Evolutionary conservation across 2,113 vertebrate genomes (phyloP).

Genomic region (Sander vitreus): DNA sequence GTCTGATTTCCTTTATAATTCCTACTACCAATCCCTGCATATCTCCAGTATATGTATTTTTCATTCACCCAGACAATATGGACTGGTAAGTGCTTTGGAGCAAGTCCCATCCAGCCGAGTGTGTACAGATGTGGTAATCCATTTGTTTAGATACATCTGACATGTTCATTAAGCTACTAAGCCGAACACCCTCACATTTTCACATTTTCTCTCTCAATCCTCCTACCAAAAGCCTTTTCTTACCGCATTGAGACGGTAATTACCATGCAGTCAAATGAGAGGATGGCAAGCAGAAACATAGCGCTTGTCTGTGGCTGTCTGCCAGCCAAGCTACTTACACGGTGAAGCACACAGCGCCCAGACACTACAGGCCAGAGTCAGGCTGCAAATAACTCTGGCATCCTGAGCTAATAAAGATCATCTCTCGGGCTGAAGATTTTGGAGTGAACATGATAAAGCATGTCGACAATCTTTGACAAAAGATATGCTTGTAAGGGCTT

Average conservation of each 20-base stretch:
- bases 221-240: slow-evolving; percentile 73
- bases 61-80: slow-evolving; percentile 23
- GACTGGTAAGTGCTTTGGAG: slow-evolving; percentile 46
- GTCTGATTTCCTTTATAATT: slow-evolving; percentile 12
- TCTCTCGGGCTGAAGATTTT: slow-evolving; percentile 52
- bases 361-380: slow-evolving; percentile 54
- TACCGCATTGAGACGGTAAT: slow-evolving; percentile 74
- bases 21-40: background rate
- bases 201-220: slow-evolving; percentile 67
- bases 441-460: slow-evolving; percentile 33
- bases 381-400: slow-evolving; percentile 53
- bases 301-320: slow-evolving; percentile 68
- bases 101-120: slow-evolving; percentile 56
- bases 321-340: slow-evolving; percentile 77
- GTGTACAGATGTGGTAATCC: slow-evolving; percentile 77
- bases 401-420: slow-evolving; percentile 68
- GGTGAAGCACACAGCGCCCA: slow-evolving; percentile 54
- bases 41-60: slow-evolving; percentile 21
- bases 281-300: slow-evolving; percentile 74
- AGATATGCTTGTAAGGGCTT: slow-evolving; percentile 22
- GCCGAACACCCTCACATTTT: slow-evolving; percentile 73
- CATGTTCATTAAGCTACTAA: slow-evolving; percentile 81
- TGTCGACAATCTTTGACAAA: slow-evolving; percentile 36
- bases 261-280: slow-evolving; percentile 80
- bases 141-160: slow-evolving; percentile 83